Evolutionary conservation across 1,140 invertebrate genomes (phyloP).

Genomic region (Sitophilus oryzae): DNA sequence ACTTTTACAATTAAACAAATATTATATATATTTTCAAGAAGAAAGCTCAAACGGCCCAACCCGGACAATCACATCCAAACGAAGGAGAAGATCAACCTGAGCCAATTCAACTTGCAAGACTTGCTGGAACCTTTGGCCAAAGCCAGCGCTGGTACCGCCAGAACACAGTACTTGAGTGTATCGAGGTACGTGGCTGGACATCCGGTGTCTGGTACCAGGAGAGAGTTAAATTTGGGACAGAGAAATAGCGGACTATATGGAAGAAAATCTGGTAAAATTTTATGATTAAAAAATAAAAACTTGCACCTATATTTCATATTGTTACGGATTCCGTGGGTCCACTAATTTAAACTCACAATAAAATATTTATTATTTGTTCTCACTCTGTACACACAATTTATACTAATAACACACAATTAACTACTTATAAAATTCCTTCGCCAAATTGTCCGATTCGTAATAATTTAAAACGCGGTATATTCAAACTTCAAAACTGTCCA

Average conservation of each 20-base stretch:
- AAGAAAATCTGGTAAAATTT: constrained; percentile 9
- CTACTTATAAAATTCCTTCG: too few species aligned
- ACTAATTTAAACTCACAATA: too few species aligned
- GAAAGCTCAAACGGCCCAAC: constrained; percentile 37
- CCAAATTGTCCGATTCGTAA: too few species aligned
- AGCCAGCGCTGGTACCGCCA: constrained; percentile 51
- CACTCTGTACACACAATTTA: too few species aligned
- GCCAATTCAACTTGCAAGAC: constrained; percentile 45
- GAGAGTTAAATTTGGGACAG: constrained; percentile 9
- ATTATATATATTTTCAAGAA: constrained; percentile 33
- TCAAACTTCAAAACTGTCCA: too few species aligned
- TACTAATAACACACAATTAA: too few species aligned
- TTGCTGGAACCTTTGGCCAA: constrained; percentile 44
- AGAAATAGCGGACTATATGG: constrained; percentile 16
- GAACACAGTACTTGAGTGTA: constrained; percentile 67
- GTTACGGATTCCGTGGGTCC: too few species aligned
- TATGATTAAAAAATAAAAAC: too few species aligned
- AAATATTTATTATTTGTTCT: too few species aligned
- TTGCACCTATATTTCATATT: too few species aligned
- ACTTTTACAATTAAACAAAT: too few species aligned
- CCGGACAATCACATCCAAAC: constrained; percentile 11
- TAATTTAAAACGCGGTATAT: too few species aligned
- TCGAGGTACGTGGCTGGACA: constrained; percentile 63
- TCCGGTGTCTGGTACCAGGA: constrained; percentile 13
- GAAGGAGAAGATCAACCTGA: constrained; percentile 50